phyloP scores from a whole-genome alignment of 2,797 vertebrate species.

The Botia kubotai region DNA sequence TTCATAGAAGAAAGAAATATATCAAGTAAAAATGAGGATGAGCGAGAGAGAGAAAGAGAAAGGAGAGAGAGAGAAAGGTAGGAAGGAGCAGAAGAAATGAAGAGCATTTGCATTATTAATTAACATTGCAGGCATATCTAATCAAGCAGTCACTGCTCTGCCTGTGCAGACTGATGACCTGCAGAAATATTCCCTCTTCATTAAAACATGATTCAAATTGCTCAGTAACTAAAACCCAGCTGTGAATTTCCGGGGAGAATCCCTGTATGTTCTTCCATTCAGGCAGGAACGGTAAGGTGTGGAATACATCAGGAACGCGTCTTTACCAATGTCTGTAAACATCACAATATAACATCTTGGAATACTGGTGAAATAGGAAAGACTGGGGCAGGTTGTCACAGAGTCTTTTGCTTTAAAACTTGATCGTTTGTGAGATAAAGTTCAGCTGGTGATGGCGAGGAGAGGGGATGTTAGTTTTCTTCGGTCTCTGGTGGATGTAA shows the following conservation, averaged over 20 bases:
- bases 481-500: background rate
- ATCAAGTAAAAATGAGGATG: slow-evolving; percentile 4
- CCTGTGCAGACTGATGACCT: slow-evolving; percentile 50
- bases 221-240: slow-evolving; percentile 52
- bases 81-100: slow-evolving; percentile 27
- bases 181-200: slow-evolving; percentile 55
- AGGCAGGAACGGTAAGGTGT: background rate
- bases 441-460: background rate
- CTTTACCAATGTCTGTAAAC: background rate
- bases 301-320: slow-evolving; percentile 2
- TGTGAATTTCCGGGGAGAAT: slow-evolving; percentile 24
- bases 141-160: slow-evolving; percentile 51
- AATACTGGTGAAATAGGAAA: slow-evolving; percentile 3
- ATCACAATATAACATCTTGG: background rate
- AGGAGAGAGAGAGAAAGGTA: background rate
- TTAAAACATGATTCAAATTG: slow-evolving; percentile 60
- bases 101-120: slow-evolving; percentile 57
- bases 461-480: background rate
- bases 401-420: background rate
- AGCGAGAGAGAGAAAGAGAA: background rate
- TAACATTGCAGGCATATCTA: slow-evolving; percentile 54
- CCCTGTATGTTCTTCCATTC: slow-evolving; percentile 23
- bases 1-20: background rate
- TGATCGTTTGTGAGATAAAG: background rate
- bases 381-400: background rate